These are phyloP conservation scores for Heliothis virescens DNA, from an alignment of 1,140 invertebrate species.

Conservation along the genomic window DNA sequence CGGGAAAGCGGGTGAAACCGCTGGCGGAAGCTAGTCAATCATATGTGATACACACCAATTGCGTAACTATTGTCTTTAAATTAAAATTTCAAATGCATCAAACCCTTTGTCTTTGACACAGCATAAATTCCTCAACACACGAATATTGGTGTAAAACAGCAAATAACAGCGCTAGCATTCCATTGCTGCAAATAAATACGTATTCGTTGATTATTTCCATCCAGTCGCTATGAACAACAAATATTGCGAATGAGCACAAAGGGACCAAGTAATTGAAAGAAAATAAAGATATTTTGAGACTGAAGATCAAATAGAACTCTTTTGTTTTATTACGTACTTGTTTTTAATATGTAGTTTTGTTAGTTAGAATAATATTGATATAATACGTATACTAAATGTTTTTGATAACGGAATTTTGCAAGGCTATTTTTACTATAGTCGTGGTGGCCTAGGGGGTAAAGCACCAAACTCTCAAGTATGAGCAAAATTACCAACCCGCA, in stretches of 20 bases:
- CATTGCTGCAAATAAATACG: background rate
- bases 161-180: background rate
- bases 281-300: slow-evolving; percentile 1
- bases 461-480: too few relatives aligned
- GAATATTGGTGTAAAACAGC: background rate
- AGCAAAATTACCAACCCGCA: too few relatives aligned
- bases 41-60: too few relatives aligned
- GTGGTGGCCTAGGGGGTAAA: too few relatives aligned
- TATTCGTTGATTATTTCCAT: background rate
- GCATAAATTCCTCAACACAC: too few relatives aligned
- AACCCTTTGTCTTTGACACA: too few relatives aligned
- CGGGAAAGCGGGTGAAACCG: too few relatives aligned
- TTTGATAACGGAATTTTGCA: too few relatives aligned
- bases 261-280: slow-evolving; percentile 1
- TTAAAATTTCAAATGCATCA: too few relatives aligned
- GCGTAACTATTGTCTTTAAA: too few relatives aligned
- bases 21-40: too few relatives aligned
- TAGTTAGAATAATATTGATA: background rate
- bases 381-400: background rate
- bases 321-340: background rate
- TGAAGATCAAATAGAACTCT: background rate
- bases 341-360: background rate
- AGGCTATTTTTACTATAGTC: too few relatives aligned
- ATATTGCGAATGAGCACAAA: background rate
- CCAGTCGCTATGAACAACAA: background rate